phyloP scores from a whole-genome alignment of 2,113 vertebrate genomes.

The Parotia lawesii region DNA sequence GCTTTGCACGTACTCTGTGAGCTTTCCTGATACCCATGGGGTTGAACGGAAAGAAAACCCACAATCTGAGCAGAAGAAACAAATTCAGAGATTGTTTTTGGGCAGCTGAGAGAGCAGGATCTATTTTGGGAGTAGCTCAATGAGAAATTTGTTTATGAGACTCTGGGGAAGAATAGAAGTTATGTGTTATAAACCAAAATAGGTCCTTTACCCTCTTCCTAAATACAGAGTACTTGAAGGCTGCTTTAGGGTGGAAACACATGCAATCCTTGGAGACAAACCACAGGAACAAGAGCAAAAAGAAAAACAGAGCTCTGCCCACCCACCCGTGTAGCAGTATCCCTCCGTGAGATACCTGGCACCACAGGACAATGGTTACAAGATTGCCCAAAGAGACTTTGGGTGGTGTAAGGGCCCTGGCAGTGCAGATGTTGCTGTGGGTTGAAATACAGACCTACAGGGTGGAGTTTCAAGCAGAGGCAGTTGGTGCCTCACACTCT shows the following conservation, averaged over 20 bases:
- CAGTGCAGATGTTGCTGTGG: background rate
- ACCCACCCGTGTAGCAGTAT: background rate
- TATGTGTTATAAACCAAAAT: slow-evolving; percentile 35
- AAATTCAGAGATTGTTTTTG: slow-evolving; percentile 12
- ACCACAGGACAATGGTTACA: background rate
- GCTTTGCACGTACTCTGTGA: background rate
- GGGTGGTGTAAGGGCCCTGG: background rate
- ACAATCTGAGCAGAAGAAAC: background rate
- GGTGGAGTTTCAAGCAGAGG: background rate
- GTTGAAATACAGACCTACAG: background rate
- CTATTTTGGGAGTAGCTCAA: slow-evolving; percentile 42
- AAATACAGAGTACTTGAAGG: background rate
- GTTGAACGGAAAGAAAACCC: slow-evolving; percentile 6
- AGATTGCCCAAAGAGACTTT: background rate
- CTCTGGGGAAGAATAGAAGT: slow-evolving; percentile 11
- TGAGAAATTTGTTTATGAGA: slow-evolving; percentile 38
- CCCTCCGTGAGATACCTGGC: background rate
- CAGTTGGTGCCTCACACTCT: background rate
- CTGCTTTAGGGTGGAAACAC: background rate
- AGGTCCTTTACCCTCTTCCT: background rate
- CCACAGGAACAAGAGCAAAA: background rate
- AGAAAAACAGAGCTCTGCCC: background rate
- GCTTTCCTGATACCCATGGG: background rate
- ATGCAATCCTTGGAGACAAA: background rate
- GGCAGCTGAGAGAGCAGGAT: background rate